phyloP scores from a whole-genome alignment of 2,113 vertebrate genomes.

The Epinephelus cyanopodus region DNA sequence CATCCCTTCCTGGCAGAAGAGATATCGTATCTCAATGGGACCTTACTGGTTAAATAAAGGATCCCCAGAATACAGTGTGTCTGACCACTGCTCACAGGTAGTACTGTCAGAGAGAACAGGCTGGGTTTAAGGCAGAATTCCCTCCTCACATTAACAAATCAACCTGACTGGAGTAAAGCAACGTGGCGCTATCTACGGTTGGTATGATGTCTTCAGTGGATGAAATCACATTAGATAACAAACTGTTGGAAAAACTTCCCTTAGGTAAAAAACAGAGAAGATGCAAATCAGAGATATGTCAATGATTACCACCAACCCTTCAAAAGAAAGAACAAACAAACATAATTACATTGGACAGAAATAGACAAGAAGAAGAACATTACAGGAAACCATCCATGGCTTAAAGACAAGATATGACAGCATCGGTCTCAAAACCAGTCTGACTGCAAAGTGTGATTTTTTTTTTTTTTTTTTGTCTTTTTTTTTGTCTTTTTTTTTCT shows the following conservation, averaged over 20 bases:
- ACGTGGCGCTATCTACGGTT: conserved; percentile 57
- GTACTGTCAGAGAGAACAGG: conserved; percentile 80
- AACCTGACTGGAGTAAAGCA: conserved; percentile 66
- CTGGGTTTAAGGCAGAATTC: conserved; percentile 84
- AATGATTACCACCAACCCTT: conserved; percentile 47
- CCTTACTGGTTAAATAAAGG: no score
- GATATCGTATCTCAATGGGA: no score
- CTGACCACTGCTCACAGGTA: conserved; percentile 79
- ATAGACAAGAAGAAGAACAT: conserved; percentile 36
- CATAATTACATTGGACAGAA: conserved; percentile 27
- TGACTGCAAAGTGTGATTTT: conserved; percentile 41
- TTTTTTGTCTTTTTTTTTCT: conserved; percentile 7
- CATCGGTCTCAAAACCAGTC: conserved; percentile 65
- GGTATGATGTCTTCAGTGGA: conserved; percentile 67
- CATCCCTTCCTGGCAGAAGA: conserved; percentile 24
- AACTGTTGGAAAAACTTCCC: conserved; percentile 40
- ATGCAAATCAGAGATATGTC: conserved; percentile 58
- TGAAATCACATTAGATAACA: conserved; percentile 58
- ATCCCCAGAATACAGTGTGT: conserved; percentile 70
- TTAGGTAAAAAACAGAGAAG: conserved; percentile 42
- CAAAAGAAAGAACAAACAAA: conserved; percentile 2
- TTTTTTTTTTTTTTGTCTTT: conserved; percentile 30
- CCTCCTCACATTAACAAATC: conserved; percentile 69
- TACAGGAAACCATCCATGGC: conserved; percentile 48
- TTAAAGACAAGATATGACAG: conserved; percentile 59